phyloP scores from a whole-genome alignment of 2,888 invertebrate genomes.

The Pherbina coryleti region DNA sequence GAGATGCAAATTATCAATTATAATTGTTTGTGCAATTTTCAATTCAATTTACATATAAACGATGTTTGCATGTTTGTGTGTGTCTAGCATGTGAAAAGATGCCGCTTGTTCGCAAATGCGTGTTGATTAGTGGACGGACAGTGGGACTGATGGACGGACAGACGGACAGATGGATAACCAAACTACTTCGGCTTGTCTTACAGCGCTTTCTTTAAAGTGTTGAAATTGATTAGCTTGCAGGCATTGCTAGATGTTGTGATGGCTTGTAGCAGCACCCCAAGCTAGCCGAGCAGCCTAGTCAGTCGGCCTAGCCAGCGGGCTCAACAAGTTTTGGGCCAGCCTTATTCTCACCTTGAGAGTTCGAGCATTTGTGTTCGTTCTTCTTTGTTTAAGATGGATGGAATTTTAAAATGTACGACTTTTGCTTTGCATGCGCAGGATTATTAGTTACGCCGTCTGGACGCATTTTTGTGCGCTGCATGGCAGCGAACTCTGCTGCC shows the following conservation, averaged over 20 bases:
- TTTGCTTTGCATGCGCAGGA: conserved; percentile 47
- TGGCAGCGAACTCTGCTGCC: neutral
- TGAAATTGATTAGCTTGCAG: too few species aligned
- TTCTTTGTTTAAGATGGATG: too few species aligned
- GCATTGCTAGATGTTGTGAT: conserved; percentile 1
- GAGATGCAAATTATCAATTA: conserved; percentile 41
- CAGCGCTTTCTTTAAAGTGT: neutral
- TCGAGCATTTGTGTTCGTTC: neutral
- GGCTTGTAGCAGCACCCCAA: conserved; percentile 22
- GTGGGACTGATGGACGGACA: conserved; percentile 25
- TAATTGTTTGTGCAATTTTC: conserved; percentile 37
- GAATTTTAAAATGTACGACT: too few species aligned
- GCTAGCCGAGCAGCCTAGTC: neutral
- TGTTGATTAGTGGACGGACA: conserved; percentile 55
- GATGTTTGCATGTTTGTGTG: conserved; percentile 16
- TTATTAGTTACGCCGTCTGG: conserved; percentile 61
- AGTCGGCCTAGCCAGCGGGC: too few species aligned
- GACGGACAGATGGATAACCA: conserved; percentile 4
- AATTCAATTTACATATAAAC: conserved; percentile 39
- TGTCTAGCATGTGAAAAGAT: neutral
- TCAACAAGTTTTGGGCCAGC: neutral
- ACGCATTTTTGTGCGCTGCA: conserved; percentile 52
- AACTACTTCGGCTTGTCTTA: neutral
- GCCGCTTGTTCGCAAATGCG: conserved; percentile 55
- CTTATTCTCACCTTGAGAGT: conserved; percentile 26